Evolutionary conservation across 2,113 vertebrate genomes (phyloP).

Genomic region (Pedionomus torquatus): DNA sequence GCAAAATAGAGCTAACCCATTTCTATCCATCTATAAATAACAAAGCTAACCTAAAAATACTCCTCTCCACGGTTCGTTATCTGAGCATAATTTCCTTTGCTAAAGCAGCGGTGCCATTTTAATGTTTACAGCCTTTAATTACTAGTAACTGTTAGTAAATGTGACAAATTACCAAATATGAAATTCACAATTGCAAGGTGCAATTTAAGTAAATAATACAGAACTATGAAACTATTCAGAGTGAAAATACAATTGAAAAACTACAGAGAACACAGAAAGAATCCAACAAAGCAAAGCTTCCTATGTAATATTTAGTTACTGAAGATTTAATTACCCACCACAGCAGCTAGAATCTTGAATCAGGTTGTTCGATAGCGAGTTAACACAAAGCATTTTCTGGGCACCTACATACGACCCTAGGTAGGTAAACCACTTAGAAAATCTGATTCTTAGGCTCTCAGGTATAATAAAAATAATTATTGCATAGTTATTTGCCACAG

Average conservation of each 20-base stretch:
- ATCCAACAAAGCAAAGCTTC: not conserved
- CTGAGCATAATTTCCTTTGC: not conserved
- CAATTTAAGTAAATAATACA: not conserved
- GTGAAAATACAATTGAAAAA: not conserved
- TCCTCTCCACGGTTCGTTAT: not conserved
- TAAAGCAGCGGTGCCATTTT: not conserved
- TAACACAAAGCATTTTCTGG: not conserved
- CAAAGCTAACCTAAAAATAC: not conserved
- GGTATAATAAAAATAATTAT: not conserved
- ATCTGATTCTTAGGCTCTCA: not conserved
- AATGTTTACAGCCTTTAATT: not conserved
- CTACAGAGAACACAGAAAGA: not conserved
- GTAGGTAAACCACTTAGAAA: not conserved
- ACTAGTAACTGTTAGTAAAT: not conserved
- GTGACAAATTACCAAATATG: not conserved
- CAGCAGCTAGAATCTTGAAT: not conserved
- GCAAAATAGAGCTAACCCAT: not conserved
- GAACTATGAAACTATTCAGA: not conserved
- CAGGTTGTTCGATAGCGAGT: not conserved
- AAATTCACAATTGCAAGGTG: not conserved
- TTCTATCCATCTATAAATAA: not conserved
- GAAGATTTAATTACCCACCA: not conserved
- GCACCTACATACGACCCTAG: not conserved
- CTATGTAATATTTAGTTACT: not conserved
- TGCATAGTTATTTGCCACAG: not conserved